phyloP scores from a whole-genome alignment of 2,113 vertebrate genomes.

The Caretta caretta region DNA sequence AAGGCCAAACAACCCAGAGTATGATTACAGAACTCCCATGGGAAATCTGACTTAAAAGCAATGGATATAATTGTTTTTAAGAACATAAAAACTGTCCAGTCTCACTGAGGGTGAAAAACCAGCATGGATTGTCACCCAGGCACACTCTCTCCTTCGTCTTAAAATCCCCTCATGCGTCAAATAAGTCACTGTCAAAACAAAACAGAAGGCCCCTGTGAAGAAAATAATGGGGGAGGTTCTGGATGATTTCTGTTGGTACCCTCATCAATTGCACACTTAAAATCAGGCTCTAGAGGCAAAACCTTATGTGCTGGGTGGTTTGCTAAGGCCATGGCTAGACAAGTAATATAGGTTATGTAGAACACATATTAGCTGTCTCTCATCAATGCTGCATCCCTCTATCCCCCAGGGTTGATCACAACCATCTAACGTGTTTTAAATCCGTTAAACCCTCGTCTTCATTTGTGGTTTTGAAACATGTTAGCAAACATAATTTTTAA shows the following conservation, averaged over 20 bases:
- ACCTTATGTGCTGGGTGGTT: neutral
- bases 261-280: neutral
- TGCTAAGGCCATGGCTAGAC: neutral
- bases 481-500: neutral
- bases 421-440: neutral
- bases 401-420: neutral
- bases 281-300: neutral
- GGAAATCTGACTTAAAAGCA: neutral
- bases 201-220: neutral
- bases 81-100: neutral
- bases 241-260: neutral
- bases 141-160: neutral
- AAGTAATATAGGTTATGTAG: neutral
- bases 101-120: neutral
- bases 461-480: neutral
- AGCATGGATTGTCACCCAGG: neutral
- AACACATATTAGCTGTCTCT: neutral
- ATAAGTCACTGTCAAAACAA: neutral
- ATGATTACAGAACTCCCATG: neutral
- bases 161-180: neutral
- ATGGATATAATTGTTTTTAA: neutral
- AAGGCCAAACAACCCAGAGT: neutral
- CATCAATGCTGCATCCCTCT: neutral
- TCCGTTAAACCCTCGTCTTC: neutral
- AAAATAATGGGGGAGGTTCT: neutral